Percentiles rank a stretch among this genome's conserved stretches.
Evolutionary conservation across 2,113 vertebrate species (phyloP).

Genomic region (Lophura nycthemera): DNA sequence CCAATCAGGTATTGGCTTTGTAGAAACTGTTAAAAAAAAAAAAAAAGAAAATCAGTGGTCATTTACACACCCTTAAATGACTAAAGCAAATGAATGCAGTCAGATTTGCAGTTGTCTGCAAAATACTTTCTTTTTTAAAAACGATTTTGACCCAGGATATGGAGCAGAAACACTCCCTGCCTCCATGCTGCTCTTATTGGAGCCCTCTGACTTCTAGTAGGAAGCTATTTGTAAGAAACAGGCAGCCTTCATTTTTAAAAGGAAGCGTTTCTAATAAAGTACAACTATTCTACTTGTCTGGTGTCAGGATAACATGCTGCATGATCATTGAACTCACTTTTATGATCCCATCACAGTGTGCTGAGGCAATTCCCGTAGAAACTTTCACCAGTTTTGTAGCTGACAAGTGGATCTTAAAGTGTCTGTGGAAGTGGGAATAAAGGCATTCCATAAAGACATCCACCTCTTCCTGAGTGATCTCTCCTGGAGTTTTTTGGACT

Average conservation of each 20-base stretch:
- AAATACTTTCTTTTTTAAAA: not conserved
- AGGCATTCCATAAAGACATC: constrained; percentile 85
- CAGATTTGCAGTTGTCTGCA: not conserved
- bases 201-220: not conserved
- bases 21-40: constrained; percentile 80
- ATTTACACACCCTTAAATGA: not conserved
- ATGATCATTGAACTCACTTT: constrained; percentile 80
- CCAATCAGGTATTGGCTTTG: constrained; percentile 82
- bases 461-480: constrained; percentile 87
- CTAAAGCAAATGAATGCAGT: not conserved
- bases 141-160: not conserved
- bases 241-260: not conserved
- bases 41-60: not conserved
- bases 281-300: not conserved
- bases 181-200: not conserved
- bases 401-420: constrained; percentile 89
- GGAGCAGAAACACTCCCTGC: not conserved
- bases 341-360: constrained; percentile 86
- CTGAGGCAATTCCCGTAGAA: constrained; percentile 87
- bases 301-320: not conserved
- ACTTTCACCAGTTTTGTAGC: constrained; percentile 85
- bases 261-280: not conserved
- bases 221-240: not conserved
- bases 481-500: constrained; percentile 77
- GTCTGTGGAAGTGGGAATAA: constrained; percentile 89